Percentiles rank a stretch among this genome's conserved stretches.
These are phyloP conservation scores for Parazoanthus darwini DNA, from an alignment of 92 coral and sea anemone species.

Conservation along the genomic window DNA sequence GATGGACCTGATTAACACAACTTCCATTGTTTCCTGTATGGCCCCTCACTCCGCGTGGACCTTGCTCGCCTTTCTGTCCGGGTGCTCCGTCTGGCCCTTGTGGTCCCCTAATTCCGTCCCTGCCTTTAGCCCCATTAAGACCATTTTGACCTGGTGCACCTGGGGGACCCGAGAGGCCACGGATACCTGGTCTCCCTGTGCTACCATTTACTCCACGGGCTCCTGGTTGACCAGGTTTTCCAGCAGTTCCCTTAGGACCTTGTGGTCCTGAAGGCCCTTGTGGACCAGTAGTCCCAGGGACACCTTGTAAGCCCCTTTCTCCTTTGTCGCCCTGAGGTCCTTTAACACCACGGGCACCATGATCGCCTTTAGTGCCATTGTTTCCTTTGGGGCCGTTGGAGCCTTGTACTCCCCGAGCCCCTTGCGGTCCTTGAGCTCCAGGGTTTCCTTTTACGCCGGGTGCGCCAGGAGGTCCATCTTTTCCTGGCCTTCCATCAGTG, in stretches of 20 bases:
- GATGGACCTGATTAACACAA: neutral
- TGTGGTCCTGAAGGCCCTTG: neutral
- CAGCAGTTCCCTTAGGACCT: neutral
- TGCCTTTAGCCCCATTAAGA: neutral
- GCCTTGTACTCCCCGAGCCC: neutral
- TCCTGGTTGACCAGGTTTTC: constrained; percentile 1
- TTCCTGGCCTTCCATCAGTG: constrained; percentile 1
- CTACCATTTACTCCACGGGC: neutral
- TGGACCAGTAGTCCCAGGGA: neutral
- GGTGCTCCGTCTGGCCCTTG: neutral
- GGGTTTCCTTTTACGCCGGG: neutral
- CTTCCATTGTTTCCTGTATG: neutral
- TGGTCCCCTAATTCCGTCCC: neutral
- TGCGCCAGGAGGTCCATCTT: neutral
- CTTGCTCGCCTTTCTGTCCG: constrained; percentile 2
- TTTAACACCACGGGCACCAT: neutral
- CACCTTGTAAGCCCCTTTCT: neutral
- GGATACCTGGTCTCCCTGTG: neutral
- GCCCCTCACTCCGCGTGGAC: neutral
- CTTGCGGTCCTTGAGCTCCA: neutral
- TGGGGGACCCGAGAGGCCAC: neutral
- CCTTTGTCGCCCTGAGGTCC: neutral
- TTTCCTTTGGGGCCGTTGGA: neutral
- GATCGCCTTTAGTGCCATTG: neutral
- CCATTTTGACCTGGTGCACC: neutral